These are phyloP conservation scores for Irena cyanogastra DNA, from an alignment of 2,113 vertebrate genomes.

Conservation along the genomic window DNA sequence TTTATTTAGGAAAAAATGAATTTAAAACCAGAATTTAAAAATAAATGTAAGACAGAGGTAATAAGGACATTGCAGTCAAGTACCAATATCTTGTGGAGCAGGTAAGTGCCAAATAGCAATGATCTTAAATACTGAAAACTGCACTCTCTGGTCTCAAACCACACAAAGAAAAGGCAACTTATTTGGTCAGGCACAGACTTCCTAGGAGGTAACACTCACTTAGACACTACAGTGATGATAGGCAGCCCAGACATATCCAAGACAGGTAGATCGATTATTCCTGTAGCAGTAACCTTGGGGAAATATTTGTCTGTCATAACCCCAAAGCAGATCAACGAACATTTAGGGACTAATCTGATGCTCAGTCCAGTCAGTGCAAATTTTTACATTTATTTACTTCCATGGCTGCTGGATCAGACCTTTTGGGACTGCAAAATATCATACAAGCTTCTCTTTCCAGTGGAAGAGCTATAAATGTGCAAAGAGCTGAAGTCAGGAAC, in stretches of 20 bases:
- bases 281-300: slow-evolving; percentile 56
- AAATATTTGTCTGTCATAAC: slow-evolving; percentile 67
- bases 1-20: background rate
- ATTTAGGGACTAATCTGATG: slow-evolving; percentile 52
- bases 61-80: background rate
- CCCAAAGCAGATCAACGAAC: slow-evolving; percentile 56
- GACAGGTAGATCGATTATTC: slow-evolving; percentile 53
- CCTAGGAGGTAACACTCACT: background rate
- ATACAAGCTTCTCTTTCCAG: background rate
- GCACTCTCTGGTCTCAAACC: background rate
- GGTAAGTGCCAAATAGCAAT: background rate
- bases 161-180: slow-evolving; percentile 43
- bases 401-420: slow-evolving; percentile 17
- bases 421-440: slow-evolving; percentile 36
- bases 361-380: slow-evolving; percentile 28
- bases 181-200: slow-evolving; percentile 29
- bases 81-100: slow-evolving; percentile 5
- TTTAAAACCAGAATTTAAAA: background rate
- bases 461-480: slow-evolving; percentile 1
- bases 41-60: background rate
- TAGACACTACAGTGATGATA: slow-evolving; percentile 13
- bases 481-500: background rate
- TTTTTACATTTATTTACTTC: slow-evolving; percentile 62
- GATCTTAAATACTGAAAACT: slow-evolving; percentile 34
- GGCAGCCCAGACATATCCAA: slow-evolving; percentile 29